A percentile compares a stretch with the other conserved stretches of the same genome.
phyloP scores from a whole-genome alignment of 2,888 invertebrate genomes.

The Stenolophus ochropezus region DNA sequence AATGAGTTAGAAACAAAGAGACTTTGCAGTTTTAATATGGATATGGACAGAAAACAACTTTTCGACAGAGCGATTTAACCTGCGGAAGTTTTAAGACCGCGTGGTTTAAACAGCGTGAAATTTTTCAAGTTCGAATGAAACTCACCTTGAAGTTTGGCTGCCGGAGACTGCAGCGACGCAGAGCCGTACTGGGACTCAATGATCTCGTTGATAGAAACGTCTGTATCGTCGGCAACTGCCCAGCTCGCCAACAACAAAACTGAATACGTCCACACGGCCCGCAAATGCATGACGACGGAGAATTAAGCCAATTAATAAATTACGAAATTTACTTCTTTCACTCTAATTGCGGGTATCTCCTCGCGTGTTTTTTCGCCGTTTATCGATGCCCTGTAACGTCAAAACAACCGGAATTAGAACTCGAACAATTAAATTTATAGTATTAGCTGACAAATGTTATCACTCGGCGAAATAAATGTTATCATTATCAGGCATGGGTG shows the following conservation, averaged over 20 bases:
- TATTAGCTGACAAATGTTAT: slow-evolving; percentile 25
- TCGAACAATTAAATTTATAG: slow-evolving; percentile 27
- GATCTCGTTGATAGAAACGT: slow-evolving; percentile 48
- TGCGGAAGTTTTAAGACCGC: too few relatives aligned
- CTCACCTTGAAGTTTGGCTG: slow-evolving; percentile 69
- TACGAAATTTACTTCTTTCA: slow-evolving; percentile 11
- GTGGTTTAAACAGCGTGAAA: too few relatives aligned
- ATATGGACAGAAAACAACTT: too few relatives aligned
- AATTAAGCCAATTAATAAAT: slow-evolving; percentile 36
- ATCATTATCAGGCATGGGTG: slow-evolving; percentile 9
- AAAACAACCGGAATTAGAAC: slow-evolving; percentile 40
- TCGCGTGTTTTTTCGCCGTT: slow-evolving; percentile 31
- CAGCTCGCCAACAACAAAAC: slow-evolving; percentile 34
- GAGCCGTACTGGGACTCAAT: slow-evolving; percentile 56
- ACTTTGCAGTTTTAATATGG: too few relatives aligned
- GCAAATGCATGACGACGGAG: slow-evolving; percentile 44
- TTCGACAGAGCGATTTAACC: too few relatives aligned
- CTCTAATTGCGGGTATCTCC: slow-evolving; percentile 34
- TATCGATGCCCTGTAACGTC: slow-evolving; percentile 30
- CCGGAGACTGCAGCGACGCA: slow-evolving; percentile 67
- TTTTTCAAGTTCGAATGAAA: background rate
- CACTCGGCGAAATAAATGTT: slow-evolving; percentile 40
- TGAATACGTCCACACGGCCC: slow-evolving; percentile 47
- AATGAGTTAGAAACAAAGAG: too few relatives aligned
- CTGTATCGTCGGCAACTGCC: slow-evolving; percentile 34